Conservation (phyloP, 2,113 vertebrate species). For the Ciconia boyciana region DNA sequence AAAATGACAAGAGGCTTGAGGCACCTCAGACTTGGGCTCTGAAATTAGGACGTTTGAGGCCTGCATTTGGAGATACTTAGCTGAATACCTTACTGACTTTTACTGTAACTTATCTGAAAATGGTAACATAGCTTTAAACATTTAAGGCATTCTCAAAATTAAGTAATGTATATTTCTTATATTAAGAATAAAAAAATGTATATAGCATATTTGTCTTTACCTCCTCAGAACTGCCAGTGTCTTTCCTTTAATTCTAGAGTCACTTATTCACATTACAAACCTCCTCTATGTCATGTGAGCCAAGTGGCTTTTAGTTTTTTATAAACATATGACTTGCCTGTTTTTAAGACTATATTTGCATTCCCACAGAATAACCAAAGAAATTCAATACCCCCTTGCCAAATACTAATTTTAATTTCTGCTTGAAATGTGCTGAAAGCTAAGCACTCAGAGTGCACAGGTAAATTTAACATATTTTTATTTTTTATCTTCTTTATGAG, state of each 20-base stretch:
- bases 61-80: neutral
- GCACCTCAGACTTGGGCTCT: neutral
- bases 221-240: neutral
- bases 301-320: neutral
- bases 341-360: neutral
- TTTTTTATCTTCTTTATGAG: neutral
- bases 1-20: neutral
- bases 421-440: neutral
- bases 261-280: neutral
- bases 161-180: neutral
- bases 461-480: neutral
- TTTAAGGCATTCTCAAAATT: neutral
- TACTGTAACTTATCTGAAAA: neutral
- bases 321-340: neutral
- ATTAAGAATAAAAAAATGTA: neutral
- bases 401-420: neutral
- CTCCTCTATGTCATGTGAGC: neutral
- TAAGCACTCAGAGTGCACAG: neutral
- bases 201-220: neutral
- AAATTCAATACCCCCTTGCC: neutral
- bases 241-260: neutral
- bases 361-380: neutral
- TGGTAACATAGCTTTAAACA: neutral
- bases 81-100: neutral
- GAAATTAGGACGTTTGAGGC: neutral